Base-by-base conservation (phyloP, 2,888 invertebrate species). In the Aleiodes testaceus region DNA sequence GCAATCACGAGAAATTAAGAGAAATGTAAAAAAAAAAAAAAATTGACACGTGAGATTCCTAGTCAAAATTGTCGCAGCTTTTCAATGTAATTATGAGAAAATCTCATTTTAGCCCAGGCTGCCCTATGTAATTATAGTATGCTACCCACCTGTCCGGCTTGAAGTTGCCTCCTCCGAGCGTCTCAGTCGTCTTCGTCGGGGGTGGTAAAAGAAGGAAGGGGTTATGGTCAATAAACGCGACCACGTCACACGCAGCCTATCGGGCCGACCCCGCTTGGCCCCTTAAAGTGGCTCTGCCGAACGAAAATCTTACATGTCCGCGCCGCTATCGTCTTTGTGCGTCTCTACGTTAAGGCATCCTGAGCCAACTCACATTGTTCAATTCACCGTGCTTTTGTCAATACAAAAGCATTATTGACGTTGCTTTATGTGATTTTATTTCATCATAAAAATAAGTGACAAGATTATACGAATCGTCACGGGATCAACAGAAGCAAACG, bases 171-270 rank as follows among this genome's bases (percentile, higher is more conserved):
- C 47, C 59, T 59, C 44, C 49, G n/a, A 22, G 30, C 59, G 47
- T 61, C 68, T 68, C 66, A 20, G 53, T 45, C 42, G 52, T 65
- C 50, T 65, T 49, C 49, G 42, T 66, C 64, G 66, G 61, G 59
- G 72, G 64, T 52, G 63, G 66, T 26, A 53, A 50, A 55, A 69
- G 80, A 79, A 80, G 82, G 85, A 85, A 86, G 86, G 86, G 86
- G 86, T 86, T 87, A 86, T 87, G 86, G 86, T 86, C 86, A 86
- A 86, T 86, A 86, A 87, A 85, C 85, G 85, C 85, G 82, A 84
- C 84, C 82, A 84, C 86, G 84, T 86, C 85, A 84, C 84, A 81
- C 84, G 83, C 82, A 82, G 83, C 84, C 85, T 85, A 85, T 85
- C 84, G 84, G 81, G 18, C 63, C 81, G 82, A 84, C 82, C 83